phyloP scores from a whole-genome alignment of 1,140 invertebrate species.

The Popillia japonica region DNA sequence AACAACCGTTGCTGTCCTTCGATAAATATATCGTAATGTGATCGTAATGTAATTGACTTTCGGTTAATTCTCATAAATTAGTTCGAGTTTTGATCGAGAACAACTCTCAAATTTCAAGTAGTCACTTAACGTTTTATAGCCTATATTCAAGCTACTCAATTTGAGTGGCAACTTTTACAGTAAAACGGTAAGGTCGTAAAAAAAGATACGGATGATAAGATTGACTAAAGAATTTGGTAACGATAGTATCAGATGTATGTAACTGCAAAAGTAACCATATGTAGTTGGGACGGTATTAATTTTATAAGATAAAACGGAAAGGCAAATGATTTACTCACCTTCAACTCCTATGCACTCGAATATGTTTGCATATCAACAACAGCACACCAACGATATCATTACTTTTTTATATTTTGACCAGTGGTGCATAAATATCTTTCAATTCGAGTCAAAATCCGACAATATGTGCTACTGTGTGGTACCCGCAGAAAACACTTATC shows the following conservation, averaged over 20 bases:
- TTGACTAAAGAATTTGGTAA: neutral
- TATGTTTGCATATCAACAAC: neutral
- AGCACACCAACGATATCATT: neutral
- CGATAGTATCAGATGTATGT: neutral
- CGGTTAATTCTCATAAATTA: conserved; percentile 5
- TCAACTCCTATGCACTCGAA: neutral
- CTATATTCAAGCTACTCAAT: neutral
- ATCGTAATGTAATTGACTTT: neutral
- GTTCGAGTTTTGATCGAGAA: neutral
- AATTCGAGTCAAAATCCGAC: neutral
- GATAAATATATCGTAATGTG: neutral
- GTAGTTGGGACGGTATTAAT: neutral
- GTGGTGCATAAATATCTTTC: neutral
- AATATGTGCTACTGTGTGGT: neutral
- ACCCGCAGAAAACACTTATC: neutral
- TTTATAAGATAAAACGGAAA: neutral
- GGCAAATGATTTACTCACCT: neutral
- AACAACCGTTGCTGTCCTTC: conserved; percentile 3
- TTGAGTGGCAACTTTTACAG: conserved; percentile 5
- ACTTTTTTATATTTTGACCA: neutral
- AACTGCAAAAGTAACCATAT: neutral
- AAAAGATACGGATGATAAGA: conserved; percentile 6
- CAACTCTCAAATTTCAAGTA: conserved; percentile 11
- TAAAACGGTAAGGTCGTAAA: neutral
- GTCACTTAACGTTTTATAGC: conserved; percentile 1